A percentile compares a stretch with the other conserved stretches of the same genome.
These are phyloP conservation scores for Enteromius unitaeniatus DNA, from an alignment of 2,797 vertebrate species.

Conservation along the genomic window DNA sequence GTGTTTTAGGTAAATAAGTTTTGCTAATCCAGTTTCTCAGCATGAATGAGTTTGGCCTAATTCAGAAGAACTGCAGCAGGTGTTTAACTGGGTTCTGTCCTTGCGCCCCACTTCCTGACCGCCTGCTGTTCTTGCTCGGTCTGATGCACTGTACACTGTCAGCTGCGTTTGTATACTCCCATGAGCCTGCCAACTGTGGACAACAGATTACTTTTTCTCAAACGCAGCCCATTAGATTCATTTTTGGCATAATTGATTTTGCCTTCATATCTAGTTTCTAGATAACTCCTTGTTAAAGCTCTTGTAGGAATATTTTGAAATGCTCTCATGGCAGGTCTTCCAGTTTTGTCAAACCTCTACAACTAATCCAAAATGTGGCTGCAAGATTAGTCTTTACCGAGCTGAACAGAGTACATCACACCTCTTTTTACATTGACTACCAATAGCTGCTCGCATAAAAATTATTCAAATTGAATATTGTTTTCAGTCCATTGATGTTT, in stretches of 20 bases:
- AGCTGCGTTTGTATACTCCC: constrained; percentile 44
- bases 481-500: no score
- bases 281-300: neutral
- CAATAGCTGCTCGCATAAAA: no score
- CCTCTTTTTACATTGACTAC: neutral
- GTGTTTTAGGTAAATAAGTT: constrained; percentile 17
- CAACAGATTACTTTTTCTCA: constrained; percentile 52
- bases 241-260: neutral
- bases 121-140: constrained; percentile 3
- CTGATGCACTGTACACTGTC: constrained; percentile 34
- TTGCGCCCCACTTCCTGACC: constrained; percentile 55
- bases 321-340: neutral
- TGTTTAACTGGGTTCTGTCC: constrained; percentile 43
- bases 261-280: neutral
- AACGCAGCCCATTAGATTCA: neutral
- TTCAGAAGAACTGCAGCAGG: constrained; percentile 17
- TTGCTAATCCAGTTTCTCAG: neutral
- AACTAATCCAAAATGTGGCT: neutral
- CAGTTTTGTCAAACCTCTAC: neutral
- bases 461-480: no score
- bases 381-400: neutral
- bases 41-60: constrained; percentile 31
- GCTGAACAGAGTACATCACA: neutral
- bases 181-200: constrained; percentile 46
- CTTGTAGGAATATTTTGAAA: neutral